Evolutionary conservation across 2,113 vertebrate species (phyloP).

Genomic region (Callospermophilus lateralis): DNA sequence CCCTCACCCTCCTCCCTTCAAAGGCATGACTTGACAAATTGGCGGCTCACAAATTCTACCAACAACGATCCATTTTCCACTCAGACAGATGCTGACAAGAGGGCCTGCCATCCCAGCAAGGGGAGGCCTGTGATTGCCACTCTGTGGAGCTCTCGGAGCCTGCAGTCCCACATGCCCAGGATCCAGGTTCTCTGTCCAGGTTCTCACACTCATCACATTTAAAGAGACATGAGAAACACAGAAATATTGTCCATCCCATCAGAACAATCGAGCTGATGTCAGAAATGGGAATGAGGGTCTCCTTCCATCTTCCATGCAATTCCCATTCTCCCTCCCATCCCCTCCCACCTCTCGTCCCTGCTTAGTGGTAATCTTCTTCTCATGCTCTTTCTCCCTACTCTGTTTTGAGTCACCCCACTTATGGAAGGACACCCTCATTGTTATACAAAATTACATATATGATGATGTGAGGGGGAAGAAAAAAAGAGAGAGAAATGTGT

Average conservation of each 20-base stretch:
- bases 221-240: constrained; percentile 60
- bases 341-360: too few relatives aligned
- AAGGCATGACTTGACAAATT: constrained; percentile 69
- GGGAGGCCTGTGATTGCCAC: neutral
- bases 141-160: neutral
- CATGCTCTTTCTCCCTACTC: too few relatives aligned
- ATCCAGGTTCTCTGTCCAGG: constrained; percentile 14
- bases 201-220: constrained; percentile 30
- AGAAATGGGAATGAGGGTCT: constrained; percentile 5
- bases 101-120: neutral
- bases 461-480: too few relatives aligned
- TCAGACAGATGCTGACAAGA: constrained; percentile 57
- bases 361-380: too few relatives aligned
- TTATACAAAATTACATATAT: too few relatives aligned
- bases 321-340: too few relatives aligned
- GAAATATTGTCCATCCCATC: constrained; percentile 60
- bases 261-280: constrained; percentile 57
- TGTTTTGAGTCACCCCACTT: too few relatives aligned
- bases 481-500: too few relatives aligned
- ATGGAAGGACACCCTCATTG: too few relatives aligned
- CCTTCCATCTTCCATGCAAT: too few relatives aligned
- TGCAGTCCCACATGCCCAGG: neutral
- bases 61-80: constrained; percentile 56
- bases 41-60: constrained; percentile 44
- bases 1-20: constrained; percentile 44